phyloP scores from a whole-genome alignment of 2,797 vertebrate genomes.

The Sebastolobus alascanus region DNA sequence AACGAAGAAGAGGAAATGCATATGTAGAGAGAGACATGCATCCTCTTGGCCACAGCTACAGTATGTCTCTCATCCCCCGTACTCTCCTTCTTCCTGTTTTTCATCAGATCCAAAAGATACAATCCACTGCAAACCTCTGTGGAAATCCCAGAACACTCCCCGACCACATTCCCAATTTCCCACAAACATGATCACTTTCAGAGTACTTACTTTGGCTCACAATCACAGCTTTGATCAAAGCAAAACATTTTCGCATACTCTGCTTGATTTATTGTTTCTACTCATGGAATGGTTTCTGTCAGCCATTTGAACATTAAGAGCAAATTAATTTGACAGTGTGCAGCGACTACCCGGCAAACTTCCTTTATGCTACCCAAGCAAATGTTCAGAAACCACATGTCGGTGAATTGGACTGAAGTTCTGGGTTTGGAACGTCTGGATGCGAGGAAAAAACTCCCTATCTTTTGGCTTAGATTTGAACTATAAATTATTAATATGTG shows the following conservation, averaged over 20 bases:
- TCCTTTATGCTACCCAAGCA: conserved; percentile 23
- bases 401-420: conserved; percentile 2
- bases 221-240: conserved; percentile 75
- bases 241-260: conserved; percentile 60
- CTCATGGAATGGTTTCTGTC: conserved; percentile 37
- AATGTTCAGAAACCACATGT: conserved; percentile 45
- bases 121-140: conserved; percentile 34
- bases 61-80: conserved; percentile 6
- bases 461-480: conserved; percentile 1
- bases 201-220: conserved; percentile 73
- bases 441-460: background rate
- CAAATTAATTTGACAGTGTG: conserved; percentile 62
- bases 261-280: conserved; percentile 56
- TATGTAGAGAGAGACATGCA: conserved; percentile 1
- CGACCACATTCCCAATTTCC: conserved; percentile 46
- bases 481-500: conserved; percentile 30
- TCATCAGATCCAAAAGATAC: conserved; percentile 60
- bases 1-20: background rate
- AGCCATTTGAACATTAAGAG: conserved; percentile 52
- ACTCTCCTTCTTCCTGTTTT: conserved; percentile 54
- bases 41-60: conserved; percentile 29
- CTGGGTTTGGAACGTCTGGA: conserved; percentile 14
- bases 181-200: conserved; percentile 61
- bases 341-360: conserved; percentile 22
- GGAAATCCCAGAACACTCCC: conserved; percentile 60